A percentile compares a stretch with the other conserved stretches of the same genome.
Evolutionary conservation across 2,113 vertebrate genomes (phyloP).

Genomic region (Gymnarchus niloticus): DNA sequence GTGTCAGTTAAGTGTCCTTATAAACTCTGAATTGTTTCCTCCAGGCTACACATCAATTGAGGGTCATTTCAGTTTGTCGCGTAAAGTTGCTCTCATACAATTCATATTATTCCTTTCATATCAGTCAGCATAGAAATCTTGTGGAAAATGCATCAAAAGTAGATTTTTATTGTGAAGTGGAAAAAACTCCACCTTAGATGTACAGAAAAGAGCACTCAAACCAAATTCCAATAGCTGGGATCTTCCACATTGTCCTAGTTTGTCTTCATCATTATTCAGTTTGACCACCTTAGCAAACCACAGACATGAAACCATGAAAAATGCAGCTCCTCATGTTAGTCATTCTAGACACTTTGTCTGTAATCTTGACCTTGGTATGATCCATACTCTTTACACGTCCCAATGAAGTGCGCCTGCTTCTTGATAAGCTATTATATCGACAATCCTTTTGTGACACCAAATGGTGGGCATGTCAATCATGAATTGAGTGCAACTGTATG

Average conservation of each 20-base stretch:
- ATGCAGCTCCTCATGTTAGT: constrained; percentile 32
- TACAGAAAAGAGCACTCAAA: constrained; percentile 45
- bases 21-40: background rate
- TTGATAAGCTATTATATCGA: background rate
- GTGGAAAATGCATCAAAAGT: constrained; percentile 61
- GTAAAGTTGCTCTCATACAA: background rate
- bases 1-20: background rate
- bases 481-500: background rate
- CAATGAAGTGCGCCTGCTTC: background rate
- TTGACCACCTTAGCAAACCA: constrained; percentile 13
- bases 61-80: background rate
- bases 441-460: background rate
- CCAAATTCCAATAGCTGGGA: constrained; percentile 18
- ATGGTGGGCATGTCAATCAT: background rate
- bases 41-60: background rate
- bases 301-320: constrained; percentile 38
- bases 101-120: background rate
- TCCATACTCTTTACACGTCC: background rate
- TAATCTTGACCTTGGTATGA: background rate
- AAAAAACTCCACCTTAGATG: constrained; percentile 63
- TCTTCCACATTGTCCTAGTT: background rate
- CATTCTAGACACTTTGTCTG: background rate
- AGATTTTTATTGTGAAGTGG: constrained; percentile 65
- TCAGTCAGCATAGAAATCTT: constrained; percentile 22
- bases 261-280: background rate